Conservation (phyloP, 2,797 vertebrate species). For the Phataginus tricuspis region DNA sequence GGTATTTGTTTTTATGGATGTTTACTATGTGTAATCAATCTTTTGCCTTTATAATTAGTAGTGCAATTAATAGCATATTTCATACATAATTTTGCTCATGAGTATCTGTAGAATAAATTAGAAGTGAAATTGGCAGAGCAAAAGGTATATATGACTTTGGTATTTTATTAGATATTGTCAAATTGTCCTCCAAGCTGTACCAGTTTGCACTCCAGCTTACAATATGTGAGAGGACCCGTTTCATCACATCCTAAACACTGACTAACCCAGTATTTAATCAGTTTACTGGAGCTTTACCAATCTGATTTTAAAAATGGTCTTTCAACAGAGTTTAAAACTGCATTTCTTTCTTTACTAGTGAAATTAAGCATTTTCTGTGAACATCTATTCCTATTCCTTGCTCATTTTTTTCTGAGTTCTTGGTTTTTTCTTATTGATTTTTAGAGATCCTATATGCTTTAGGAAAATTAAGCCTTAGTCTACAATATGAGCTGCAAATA, state of each 20-base stretch:
- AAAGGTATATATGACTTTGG: not conserved
- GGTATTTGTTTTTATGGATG: not conserved
- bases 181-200: not conserved
- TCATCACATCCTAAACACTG: not conserved
- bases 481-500: not conserved
- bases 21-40: not conserved
- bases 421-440: conserved; percentile 4
- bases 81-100: not conserved
- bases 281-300: not conserved
- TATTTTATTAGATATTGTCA: not conserved
- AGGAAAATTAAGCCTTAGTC: not conserved
- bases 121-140: not conserved
- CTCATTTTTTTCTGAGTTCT: not conserved
- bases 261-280: not conserved
- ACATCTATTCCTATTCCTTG: not conserved
- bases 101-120: not conserved
- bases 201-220: not conserved
- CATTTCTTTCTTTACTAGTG: not conserved
- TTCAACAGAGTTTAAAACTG: not conserved
- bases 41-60: not conserved
- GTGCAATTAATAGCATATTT: not conserved
- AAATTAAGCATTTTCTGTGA: not conserved
- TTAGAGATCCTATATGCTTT: not conserved
- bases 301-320: not conserved
- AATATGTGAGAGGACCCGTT: not conserved